Base-by-base conservation (phyloP, 30 jellyfish, hydroid and myxozoan species). In the Hydractinia symbiolongicarpus region DNA sequence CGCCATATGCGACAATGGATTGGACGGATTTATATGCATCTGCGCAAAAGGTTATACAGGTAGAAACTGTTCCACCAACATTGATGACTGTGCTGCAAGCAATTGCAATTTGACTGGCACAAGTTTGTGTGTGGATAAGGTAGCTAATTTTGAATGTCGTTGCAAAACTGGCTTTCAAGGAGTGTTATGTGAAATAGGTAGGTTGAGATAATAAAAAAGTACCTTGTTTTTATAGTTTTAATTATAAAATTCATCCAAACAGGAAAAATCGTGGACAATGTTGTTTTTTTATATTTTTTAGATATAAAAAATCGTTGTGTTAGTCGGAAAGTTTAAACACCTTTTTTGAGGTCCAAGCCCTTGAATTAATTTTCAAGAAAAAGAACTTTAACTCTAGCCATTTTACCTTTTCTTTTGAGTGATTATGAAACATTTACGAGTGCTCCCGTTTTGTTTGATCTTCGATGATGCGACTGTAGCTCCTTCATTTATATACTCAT, bases 41-140 rank as follows among this genome's bases (percentile, higher is more conserved):
- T 91, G 98, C 69, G 83, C 88, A 9, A 81, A 91, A 70, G 98
- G 98, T 49, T 91, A 66, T 79, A 62, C 92, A 4, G 98, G 96
- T 61, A 86, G 78, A 77, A 79, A 81, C 73, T 91, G 98, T 62
- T 20, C 66, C 7, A 61, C 17, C 55, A 52, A 81, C 72, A 68
- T 68, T 4, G 84, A 81, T 70, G 89, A 81, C 16, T 81, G 89
- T 19, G 68, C 50, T 9, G 58, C 69, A 6, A 30, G 53, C 11
- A 83, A 61, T 0, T 81, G 89, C 58, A 10, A 54, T 50, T 8
- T 5, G 40, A 21, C 62, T 57, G 89, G 89, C 11, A 15, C 66
- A 11, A 16, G 67, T 15, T 64, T 55, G 15, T 93, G 98, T 66
- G 82, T 86, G 15, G 98, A 93, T 76, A 95, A 95, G 40, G 62